A percentile compares a stretch with the other conserved stretches of the same genome.
These are phyloP conservation scores for Masnerella sp. DNA, from an alignment of 2,888 invertebrate genomes.

Conservation along the genomic window DNA sequence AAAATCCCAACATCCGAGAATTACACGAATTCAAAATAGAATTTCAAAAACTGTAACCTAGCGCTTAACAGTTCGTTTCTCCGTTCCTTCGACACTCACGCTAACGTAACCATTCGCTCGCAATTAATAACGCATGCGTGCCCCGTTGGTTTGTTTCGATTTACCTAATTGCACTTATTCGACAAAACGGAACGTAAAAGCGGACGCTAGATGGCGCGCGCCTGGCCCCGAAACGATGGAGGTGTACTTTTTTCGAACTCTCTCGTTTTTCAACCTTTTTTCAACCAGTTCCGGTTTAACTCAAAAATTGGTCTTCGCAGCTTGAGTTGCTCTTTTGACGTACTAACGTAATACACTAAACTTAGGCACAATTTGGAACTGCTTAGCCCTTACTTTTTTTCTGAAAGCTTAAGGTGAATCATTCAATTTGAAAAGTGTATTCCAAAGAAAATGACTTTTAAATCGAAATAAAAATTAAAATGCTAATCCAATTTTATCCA, in stretches of 20 bases:
- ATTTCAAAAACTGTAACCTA: slow-evolving; percentile 76
- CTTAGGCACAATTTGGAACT: slow-evolving; percentile 78
- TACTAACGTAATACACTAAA: slow-evolving; percentile 73
- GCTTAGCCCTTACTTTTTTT: slow-evolving; percentile 72
- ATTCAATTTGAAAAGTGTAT: too few relatives aligned
- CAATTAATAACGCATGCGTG: slow-evolving; percentile 60
- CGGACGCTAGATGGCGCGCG: slow-evolving; percentile 76
- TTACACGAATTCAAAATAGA: slow-evolving; percentile 76
- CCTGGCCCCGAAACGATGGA: slow-evolving; percentile 74
- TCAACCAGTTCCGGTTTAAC: slow-evolving; percentile 58
- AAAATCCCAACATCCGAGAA: slow-evolving; percentile 77
- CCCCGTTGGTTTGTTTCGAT: slow-evolving; percentile 61
- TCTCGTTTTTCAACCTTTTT: slow-evolving; percentile 40
- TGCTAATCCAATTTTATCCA: too few relatives aligned
- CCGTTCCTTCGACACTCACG: slow-evolving; percentile 41
- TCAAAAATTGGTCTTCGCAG: slow-evolving; percentile 46
- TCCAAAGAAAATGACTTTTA: slow-evolving; percentile 1
- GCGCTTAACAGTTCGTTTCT: slow-evolving; percentile 72
- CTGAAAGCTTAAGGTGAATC: too few relatives aligned
- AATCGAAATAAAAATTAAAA: too few relatives aligned
- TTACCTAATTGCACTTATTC: slow-evolving; percentile 78
- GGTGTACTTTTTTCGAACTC: slow-evolving; percentile 64
- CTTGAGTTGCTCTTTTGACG: slow-evolving; percentile 32
- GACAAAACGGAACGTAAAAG: slow-evolving; percentile 76
- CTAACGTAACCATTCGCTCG: slow-evolving; percentile 31